phyloP scores from a whole-genome alignment of 2,888 invertebrate species.

The Ametastegia equiseti region DNA sequence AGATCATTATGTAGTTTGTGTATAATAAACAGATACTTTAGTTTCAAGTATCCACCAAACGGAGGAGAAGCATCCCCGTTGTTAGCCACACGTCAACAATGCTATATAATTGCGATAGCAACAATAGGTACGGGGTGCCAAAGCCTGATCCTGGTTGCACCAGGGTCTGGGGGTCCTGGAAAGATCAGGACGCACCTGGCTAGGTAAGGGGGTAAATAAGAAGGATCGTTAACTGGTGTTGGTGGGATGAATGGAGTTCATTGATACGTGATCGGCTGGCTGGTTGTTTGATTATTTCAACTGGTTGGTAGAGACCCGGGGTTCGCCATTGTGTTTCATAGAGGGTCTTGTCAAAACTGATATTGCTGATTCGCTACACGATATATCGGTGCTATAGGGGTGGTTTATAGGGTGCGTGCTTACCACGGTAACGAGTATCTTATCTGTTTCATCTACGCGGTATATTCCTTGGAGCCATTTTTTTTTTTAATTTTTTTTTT shows the following conservation, averaged over 20 bases:
- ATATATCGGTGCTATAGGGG: conserved; percentile 51
- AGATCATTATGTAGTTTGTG: no score
- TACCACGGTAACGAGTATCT: conserved; percentile 23
- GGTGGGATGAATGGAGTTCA: conserved; percentile 67
- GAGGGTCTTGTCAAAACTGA: conserved; percentile 71
- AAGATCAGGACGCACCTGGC: conserved; percentile 45
- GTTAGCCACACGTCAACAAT: conserved; percentile 15
- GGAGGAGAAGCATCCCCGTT: not conserved
- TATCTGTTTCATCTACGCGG: not conserved
- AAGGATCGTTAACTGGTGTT: conserved; percentile 62
- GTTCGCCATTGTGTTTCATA: conserved; percentile 59
- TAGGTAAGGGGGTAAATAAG: conserved; percentile 50
- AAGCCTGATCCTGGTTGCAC: not conserved
- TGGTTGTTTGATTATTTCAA: conserved; percentile 39
- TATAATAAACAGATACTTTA: not conserved
- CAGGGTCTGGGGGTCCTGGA: conserved; percentile 1
- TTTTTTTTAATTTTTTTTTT: not conserved
- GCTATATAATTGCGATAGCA: conserved; percentile 31
- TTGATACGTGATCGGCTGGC: conserved; percentile 68
- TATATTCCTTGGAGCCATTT: not conserved
- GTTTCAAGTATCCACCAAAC: not conserved
- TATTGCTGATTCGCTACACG: conserved; percentile 70
- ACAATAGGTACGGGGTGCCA: not conserved
- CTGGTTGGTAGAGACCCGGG: conserved; percentile 50
- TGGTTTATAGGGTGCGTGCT: not conserved